Conservation (phyloP, 1,140 invertebrate genomes). For the Paralvinella palmiformis region DNA sequence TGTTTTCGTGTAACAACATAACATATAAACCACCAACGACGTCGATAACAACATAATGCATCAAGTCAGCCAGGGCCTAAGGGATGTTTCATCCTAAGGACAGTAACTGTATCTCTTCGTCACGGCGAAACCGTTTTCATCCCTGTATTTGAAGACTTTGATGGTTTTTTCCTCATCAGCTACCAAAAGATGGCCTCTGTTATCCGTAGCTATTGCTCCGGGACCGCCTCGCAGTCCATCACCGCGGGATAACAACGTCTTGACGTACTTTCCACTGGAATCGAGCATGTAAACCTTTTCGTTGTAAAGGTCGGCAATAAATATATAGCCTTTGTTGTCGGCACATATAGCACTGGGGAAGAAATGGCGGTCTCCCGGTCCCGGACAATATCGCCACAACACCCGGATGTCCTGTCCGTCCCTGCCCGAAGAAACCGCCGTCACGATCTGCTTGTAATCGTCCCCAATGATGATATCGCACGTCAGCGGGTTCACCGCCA, state of each 20-base stretch:
- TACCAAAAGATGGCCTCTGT: not conserved
- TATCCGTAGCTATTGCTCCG: constrained; percentile 1
- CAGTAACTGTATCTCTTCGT: no score
- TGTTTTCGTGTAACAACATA: no score
- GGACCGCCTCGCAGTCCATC: not conserved
- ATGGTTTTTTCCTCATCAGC: constrained; percentile 8
- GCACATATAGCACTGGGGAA: constrained; percentile 5
- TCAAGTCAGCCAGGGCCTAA: no score
- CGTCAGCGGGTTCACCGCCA: not conserved
- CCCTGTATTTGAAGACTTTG: constrained; percentile 7
- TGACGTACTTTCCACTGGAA: not conserved
- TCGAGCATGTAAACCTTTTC: constrained; percentile 5
- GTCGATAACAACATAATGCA: no score
- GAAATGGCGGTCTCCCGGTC: not conserved
- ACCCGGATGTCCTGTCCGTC: constrained; percentile 8
- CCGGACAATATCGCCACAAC: not conserved
- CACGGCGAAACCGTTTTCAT: no score
- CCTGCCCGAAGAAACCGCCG: not conserved
- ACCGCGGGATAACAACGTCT: not conserved
- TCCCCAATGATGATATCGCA: constrained; percentile 1
- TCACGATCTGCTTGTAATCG: constrained; percentile 9
- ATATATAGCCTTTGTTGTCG: not conserved
- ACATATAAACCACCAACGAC: no score
- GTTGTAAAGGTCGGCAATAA: constrained; percentile 10
- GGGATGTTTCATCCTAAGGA: no score